A percentile compares a stretch with the other conserved stretches of the same genome.
Evolutionary conservation across 1,140 invertebrate genomes (phyloP).

Genomic region (Aphis gossypii): DNA sequence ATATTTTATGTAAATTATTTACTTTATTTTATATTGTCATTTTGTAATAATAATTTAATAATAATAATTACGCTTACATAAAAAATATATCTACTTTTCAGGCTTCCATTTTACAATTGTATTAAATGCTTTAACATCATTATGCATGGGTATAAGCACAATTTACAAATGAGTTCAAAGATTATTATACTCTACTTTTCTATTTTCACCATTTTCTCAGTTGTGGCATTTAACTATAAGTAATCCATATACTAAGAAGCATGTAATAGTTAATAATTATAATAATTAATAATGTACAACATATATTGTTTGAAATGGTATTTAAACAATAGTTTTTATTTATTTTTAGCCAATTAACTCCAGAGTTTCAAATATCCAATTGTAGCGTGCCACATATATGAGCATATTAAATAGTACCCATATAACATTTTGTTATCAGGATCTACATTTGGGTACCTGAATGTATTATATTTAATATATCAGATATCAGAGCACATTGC

Average conservation of each 20-base stretch:
- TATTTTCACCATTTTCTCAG: conserved; percentile 1
- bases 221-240: neutral
- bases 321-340: too few species aligned
- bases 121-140: neutral
- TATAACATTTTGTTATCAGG: too few species aligned
- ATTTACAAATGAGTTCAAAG: neutral
- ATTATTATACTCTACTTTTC: neutral
- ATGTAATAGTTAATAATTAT: too few species aligned
- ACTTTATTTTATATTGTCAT: neutral
- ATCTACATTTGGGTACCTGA: too few species aligned
- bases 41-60: neutral
- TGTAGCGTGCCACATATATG: too few species aligned
- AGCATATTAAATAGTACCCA: too few species aligned
- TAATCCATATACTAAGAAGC: neutral
- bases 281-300: too few species aligned
- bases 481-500: too few species aligned
- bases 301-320: too few species aligned
- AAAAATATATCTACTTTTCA: neutral
- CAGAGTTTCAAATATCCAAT: too few species aligned
- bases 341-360: too few species aligned
- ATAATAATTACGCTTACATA: neutral
- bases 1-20: neutral
- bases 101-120: neutral
- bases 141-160: neutral
- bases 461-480: too few species aligned